Conservation (phyloP, 2,888 invertebrate species). For the Acleris cristana region DNA sequence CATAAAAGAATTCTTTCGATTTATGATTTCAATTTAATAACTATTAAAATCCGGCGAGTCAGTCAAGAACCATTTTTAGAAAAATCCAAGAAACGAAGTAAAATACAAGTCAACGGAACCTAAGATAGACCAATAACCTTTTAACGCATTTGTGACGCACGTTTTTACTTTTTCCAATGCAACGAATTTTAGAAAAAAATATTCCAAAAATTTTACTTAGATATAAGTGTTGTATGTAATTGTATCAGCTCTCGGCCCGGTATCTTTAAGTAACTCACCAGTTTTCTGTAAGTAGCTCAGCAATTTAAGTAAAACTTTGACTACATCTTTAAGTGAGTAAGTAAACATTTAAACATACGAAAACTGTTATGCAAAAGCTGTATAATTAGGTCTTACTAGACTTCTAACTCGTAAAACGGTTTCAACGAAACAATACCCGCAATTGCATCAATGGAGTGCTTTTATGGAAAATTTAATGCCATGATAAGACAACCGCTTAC, state of each 20-base stretch:
- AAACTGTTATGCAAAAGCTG: background rate
- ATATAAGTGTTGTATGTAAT: no score
- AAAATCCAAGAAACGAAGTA: no score
- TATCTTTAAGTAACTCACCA: no score
- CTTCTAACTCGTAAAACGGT: background rate
- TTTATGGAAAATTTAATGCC: slow-evolving; percentile 35
- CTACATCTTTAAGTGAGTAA: no score
- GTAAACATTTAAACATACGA: background rate
- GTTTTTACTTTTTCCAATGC: background rate
- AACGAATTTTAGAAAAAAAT: background rate
- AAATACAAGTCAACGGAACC: no score
- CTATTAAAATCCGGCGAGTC: background rate
- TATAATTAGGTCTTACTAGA: background rate
- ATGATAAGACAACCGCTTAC: slow-evolving; percentile 28
- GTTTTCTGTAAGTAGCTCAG: no score
- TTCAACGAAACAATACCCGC: slow-evolving; percentile 25
- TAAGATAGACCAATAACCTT: no score
- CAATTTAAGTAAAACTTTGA: no score
- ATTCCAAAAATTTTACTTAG: background rate
- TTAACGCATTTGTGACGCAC: no score
- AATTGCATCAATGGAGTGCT: slow-evolving; percentile 27
- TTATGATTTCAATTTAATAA: background rate
- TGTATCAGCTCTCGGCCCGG: no score
- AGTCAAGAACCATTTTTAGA: no score
- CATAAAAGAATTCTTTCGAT: background rate